These are phyloP conservation scores for Mormyrus lacerda DNA, from an alignment of 2,113 vertebrate genomes.

Conservation along the genomic window DNA sequence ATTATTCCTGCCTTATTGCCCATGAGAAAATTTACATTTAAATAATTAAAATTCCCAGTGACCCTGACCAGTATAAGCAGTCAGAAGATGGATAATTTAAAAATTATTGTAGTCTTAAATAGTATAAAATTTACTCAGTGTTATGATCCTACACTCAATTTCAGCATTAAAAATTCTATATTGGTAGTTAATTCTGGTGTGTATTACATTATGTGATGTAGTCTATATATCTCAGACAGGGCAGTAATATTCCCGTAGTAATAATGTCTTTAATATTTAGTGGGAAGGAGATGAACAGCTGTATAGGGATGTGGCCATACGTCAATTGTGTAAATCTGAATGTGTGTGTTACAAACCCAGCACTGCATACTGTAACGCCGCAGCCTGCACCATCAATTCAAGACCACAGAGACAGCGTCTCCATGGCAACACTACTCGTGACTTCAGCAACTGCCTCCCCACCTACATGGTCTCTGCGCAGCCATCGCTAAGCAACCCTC, in stretches of 20 bases:
- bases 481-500: constrained; percentile 63
- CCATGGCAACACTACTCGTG: constrained; percentile 61
- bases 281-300: neutral
- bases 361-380: too few species aligned
- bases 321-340: neutral
- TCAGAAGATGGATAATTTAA: neutral
- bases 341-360: neutral
- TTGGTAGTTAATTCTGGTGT: neutral
- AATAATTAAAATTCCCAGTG: neutral
- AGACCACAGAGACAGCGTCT: constrained; percentile 56
- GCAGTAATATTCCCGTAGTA: neutral
- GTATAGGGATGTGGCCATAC: neutral
- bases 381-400: constrained; percentile 48
- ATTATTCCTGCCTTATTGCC: neutral
- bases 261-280: neutral
- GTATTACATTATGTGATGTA: neutral
- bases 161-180: neutral
- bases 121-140: neutral
- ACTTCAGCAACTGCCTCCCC: constrained; percentile 59
- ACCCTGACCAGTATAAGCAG: neutral
- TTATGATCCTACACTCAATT: neutral
- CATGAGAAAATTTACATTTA: neutral
- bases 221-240: neutral
- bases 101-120: neutral
- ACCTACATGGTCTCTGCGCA: constrained; percentile 63